These are phyloP conservation scores for Illadopsis cleaveri DNA, from an alignment of 2,113 vertebrate species.

Conservation along the genomic window DNA sequence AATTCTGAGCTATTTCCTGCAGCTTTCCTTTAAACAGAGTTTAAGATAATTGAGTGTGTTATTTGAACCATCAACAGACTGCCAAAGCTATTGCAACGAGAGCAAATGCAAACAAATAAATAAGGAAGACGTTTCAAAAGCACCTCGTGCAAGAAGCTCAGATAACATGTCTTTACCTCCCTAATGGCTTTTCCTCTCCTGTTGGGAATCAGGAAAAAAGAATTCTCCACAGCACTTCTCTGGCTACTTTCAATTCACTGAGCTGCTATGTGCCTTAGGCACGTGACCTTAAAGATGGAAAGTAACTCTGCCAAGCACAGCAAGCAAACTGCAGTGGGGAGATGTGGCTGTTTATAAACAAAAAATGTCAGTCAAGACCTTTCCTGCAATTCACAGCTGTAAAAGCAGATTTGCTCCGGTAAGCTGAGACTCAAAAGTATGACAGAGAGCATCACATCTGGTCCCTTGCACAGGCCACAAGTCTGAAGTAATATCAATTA, in stretches of 20 bases:
- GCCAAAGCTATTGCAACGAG: background rate
- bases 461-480: background rate
- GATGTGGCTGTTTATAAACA: background rate
- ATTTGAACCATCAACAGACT: background rate
- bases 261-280: background rate
- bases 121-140: constrained; percentile 14
- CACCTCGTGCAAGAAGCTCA: background rate
- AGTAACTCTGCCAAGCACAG: background rate
- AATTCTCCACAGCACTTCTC: background rate
- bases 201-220: background rate
- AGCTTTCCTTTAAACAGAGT: background rate
- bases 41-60: background rate
- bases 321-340: background rate
- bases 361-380: background rate
- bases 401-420: background rate
- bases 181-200: background rate
- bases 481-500: background rate
- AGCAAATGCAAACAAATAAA: constrained; percentile 32
- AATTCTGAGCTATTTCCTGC: background rate
- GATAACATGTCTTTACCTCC: background rate
- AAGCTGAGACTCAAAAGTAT: background rate
- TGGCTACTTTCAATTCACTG: background rate
- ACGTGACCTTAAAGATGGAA: background rate
- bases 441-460: background rate
- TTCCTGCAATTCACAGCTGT: background rate